Evolutionary conservation across 2,113 vertebrate genomes (phyloP), one percentile per base, ranked within the genome.

Genomic region (Corythaixoides concolor): DNA sequence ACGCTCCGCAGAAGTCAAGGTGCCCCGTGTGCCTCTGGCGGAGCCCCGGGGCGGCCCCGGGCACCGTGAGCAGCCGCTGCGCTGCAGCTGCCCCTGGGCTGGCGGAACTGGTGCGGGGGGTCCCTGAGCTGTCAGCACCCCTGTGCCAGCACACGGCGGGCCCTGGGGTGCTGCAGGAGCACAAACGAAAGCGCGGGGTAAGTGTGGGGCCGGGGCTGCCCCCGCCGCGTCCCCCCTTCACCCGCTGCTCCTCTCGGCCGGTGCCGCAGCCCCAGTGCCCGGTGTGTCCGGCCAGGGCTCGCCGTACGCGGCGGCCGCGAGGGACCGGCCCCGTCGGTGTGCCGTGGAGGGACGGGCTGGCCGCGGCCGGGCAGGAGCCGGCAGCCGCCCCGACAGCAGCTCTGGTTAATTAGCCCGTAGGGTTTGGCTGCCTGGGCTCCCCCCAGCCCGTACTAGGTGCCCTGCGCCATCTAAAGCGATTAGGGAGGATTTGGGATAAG

Each of bases 401-500:
- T 52, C 62, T 24, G 62, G 24, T 66, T 82, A 68, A 72, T 88
- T 88, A 73, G 70, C 62, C 64, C 8, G 1, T 37, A 9, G 32
- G 52, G 89, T n/a, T 64, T 89, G 88, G 89, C 60, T 72, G 60
- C 52, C 43, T 33, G 85, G 84, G 55, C 50, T 43, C 45, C 56
- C 55, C 60, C 20, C 69, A n/a, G 64, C 39, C 85, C 90, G 88
- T 3, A 74, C 60, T 81, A 60, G 6, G 85, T 64, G 56, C 66
- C 69, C 72, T 72, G 85, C 8, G 3, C 88, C 15, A 22, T 91
- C 78, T 95, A 81, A 97, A 85, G 56, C 4, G 16, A 88, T 76
- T 89, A 90, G 47, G 39, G 39, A 92, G 85, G 92, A 89, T 90
- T 92, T 93, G 85, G 73, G 69, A 89, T 88, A 49, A 95, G 90